phyloP scores from a whole-genome alignment of 2,797 vertebrate genomes.

The Brachyalestes nurse region DNA sequence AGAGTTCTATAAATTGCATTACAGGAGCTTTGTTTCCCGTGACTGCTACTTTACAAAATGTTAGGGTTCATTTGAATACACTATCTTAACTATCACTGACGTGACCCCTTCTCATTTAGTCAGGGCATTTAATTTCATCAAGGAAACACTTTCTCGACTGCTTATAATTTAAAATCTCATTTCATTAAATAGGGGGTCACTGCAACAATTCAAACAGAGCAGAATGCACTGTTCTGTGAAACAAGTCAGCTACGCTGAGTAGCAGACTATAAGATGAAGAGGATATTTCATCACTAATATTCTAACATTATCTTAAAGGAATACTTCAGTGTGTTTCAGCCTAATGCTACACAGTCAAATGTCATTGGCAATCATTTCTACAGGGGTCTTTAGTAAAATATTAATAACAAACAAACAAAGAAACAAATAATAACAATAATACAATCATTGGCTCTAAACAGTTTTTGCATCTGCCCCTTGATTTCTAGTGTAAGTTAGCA shows the following conservation, averaged over 20 bases:
- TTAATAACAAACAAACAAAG: neutral
- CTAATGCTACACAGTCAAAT: neutral
- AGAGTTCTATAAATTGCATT: neutral
- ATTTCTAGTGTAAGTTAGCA: neutral
- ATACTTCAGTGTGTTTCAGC: neutral
- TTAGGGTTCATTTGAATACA: constrained; percentile 41
- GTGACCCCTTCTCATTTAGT: no score
- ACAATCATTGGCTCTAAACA: neutral
- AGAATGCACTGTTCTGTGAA: constrained; percentile 65
- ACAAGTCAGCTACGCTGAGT: constrained; percentile 62
- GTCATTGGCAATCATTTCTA: neutral
- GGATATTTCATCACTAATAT: constrained; percentile 39
- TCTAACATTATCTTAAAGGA: neutral
- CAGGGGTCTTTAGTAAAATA: neutral
- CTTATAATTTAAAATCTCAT: constrained; percentile 55
- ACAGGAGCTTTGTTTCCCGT: neutral
- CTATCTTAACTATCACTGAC: no score
- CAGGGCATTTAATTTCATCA: no score
- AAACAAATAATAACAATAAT: no score
- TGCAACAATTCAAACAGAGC: constrained; percentile 68
- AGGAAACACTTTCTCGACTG: no score
- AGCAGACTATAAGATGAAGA: constrained; percentile 67
- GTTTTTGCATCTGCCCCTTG: neutral
- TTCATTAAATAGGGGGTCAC: constrained; percentile 55
- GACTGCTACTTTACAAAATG: neutral